Evolutionary conservation across 92 coral and sea anemone species (phyloP), one percentile per base, ranked within the genome.

Genomic region (Montipora capitata): DNA sequence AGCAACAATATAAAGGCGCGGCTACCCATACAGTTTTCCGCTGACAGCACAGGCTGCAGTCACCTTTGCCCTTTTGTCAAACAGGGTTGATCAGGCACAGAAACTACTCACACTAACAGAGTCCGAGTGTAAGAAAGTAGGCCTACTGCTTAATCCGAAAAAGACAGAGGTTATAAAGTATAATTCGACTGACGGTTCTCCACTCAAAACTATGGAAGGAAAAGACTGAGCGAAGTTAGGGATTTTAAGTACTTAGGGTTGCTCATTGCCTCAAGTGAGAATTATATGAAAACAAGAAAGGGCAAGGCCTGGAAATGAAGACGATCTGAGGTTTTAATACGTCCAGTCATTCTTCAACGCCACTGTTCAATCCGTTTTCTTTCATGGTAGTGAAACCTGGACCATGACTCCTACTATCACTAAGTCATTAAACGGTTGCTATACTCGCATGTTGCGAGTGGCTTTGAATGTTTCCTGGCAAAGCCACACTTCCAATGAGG

Each of bases 251-350:
- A 62, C 15, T 62, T 4, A 62, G 68, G 38, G 15, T 14, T 27
- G 7, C 68, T n/a, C 68, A 62, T 79, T 41, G 57, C 68, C 68
- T 62, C 18, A 4, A 62, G 16, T 12, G 68, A 62, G 38, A 62
- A 49, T 15, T 84, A 85, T 66, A 76, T 65, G 35, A 86, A 86
- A 40, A 48, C 63, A 35, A 38, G 69, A 9, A 87, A 87, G 63
- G 86, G 80, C 13, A 69, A n/a, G 41, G 79, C 85, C 72, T 79
- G 76, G 61, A 69, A 68, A 87, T 80, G 79, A n/a, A 57, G 61
- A 80, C 61, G 63, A 49, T 80, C 7, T 27, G 35, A 0, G 78
- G 74, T 15, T 14, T 18, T 62, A 2, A 62, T 13, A 14, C 14
- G 38, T 16, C 68, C 68, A 62, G 67, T 45, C 6, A 45, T 45